Base-by-base conservation (phyloP, 2,888 invertebrate species). In the Apantesis nais region DNA sequence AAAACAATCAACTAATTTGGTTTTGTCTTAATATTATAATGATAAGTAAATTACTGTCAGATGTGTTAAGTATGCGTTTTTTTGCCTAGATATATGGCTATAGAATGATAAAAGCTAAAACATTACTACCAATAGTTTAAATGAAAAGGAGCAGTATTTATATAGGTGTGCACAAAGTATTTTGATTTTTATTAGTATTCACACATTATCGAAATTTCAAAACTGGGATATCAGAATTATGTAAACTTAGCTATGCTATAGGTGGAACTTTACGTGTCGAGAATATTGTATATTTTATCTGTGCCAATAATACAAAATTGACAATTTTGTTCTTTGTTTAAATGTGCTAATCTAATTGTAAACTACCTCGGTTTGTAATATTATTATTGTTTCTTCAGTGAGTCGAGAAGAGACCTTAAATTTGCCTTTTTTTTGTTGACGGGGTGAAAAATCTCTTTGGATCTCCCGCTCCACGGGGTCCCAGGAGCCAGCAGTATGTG, bases 211-310 rank as follows among this genome's bases (percentile, higher is more conserved):
- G 67, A 44, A 25, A 70, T 55, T 60, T 64, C 67, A 60, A n/a
- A 64, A 67, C 48, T 70, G 62, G 39, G 62, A 61, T 61, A 70
- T 70, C 61, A 62, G 60, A 66, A 66, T 66, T 62, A 39, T 69
- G 37, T 29, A 69, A 66, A 29, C 25, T 31, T 11, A 64, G 25
- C 60, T 69, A 39, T 44, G 48, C 37, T 52, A 22, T 34, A 41
- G n/a, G 44, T 64, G 39, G 16, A 64, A 44, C n/a, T 29, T 62
- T 52, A 62, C 62, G 66, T 70, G 70, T 44, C n/a, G 31, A 55
- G 55, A 55, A 55, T 25, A 55, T 9, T 55, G 12, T 25, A 25
- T 12, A 52, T n/a, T 22, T n/a, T 25, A 25, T 52, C n/a, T 0
- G 2, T 25, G 25, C 52, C 2, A 16, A 8, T n/a, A 2, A 9